phyloP scores from a whole-genome alignment of 2,797 vertebrate species.

The Sebastes oblongus region DNA sequence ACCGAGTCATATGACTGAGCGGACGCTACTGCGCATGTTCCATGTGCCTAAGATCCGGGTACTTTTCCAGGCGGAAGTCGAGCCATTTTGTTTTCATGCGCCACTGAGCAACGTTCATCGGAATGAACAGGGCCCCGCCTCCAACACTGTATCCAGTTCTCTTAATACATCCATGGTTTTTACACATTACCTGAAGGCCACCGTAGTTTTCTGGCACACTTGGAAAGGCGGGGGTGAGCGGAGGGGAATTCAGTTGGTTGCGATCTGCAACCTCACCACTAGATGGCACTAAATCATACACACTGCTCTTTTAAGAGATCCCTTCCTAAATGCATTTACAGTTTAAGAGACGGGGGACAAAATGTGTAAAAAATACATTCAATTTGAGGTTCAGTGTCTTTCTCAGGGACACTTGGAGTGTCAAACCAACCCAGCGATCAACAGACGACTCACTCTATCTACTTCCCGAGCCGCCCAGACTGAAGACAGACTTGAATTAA shows the following conservation, averaged over 20 bases:
- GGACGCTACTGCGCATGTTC: no score
- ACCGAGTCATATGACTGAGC: no score
- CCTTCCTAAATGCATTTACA: neutral
- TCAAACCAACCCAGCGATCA: neutral
- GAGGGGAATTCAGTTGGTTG: neutral
- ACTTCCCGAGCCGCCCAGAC: neutral
- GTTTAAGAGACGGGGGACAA: neutral
- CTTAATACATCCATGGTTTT: no score
- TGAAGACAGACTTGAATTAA: neutral
- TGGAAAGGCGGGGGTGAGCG: neutral
- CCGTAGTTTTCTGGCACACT: neutral
- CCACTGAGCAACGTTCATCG: no score
- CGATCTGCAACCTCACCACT: neutral
- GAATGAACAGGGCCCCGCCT: no score
- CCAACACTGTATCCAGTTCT: no score
- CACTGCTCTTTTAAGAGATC: neutral
- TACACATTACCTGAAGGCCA: neutral
- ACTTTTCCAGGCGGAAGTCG: no score
- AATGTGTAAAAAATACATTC: neutral
- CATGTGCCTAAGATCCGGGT: no score
- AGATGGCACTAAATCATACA: neutral
- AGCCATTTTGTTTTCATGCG: no score
- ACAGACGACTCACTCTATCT: neutral
- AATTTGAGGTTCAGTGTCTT: neutral
- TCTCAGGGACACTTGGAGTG: neutral